Evolutionary conservation across 2,888 invertebrate species (phyloP).

Genomic region (Pheosia gnoma): DNA sequence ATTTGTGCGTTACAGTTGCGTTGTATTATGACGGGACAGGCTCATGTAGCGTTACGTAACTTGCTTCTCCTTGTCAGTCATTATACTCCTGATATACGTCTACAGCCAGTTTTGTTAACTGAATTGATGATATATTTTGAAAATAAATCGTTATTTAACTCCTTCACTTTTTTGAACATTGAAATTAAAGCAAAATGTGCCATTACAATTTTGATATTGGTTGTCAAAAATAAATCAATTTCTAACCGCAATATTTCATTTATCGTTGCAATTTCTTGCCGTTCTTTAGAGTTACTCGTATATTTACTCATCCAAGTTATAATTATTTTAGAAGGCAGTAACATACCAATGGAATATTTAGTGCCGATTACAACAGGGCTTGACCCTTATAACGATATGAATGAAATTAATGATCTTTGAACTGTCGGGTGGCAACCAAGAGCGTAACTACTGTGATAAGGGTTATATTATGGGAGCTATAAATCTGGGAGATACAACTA

Average conservation of each 20-base stretch:
- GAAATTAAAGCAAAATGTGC: too few species aligned
- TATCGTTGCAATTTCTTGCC: not conserved
- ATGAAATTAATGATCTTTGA: conserved; percentile 50
- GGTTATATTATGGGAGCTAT: conserved; percentile 14
- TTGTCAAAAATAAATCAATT: too few species aligned
- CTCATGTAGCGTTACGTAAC: not conserved
- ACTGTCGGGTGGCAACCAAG: conserved; percentile 29
- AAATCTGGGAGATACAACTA: too few species aligned
- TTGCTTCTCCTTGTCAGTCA: not conserved
- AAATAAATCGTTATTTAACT: too few species aligned
- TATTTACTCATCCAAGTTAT: conserved; percentile 8
- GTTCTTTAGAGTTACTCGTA: not conserved
- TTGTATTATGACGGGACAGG: not conserved
- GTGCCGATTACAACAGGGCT: conserved; percentile 30
- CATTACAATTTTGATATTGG: too few species aligned
- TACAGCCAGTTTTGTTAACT: too few species aligned
- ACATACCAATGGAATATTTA: conserved; percentile 36
- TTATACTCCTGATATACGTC: not conserved
- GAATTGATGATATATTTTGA: too few species aligned
- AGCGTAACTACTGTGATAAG: conserved; percentile 27
- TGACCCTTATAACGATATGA: conserved; percentile 43
- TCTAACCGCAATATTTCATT: not conserved
- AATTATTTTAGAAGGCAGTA: conserved; percentile 28
- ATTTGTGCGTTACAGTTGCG: not conserved
- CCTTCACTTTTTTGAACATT: too few species aligned